These are phyloP conservation scores for Eurois occulta DNA, from an alignment of 2,888 invertebrate species.

Conservation along the genomic window DNA sequence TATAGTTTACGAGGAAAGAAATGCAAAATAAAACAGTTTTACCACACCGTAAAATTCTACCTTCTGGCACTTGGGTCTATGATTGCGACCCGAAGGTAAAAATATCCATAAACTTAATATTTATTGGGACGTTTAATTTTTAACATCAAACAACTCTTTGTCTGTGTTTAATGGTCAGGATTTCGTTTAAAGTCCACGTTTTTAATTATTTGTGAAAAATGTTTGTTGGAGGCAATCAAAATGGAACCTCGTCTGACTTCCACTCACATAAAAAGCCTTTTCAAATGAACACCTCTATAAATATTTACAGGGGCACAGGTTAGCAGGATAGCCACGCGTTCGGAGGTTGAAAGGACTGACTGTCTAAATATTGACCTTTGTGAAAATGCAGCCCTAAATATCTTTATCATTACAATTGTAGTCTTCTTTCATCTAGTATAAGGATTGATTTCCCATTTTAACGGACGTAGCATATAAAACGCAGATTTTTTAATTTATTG, in stretches of 20 bases:
- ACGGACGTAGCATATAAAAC: too few species aligned
- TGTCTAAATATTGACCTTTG: constrained; percentile 32
- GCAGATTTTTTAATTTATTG: neutral
- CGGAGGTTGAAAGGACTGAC: constrained; percentile 40
- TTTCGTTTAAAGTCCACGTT: constrained; percentile 33
- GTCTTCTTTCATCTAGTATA: neutral
- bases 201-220: constrained; percentile 57
- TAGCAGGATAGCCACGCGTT: constrained; percentile 63
- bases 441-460: neutral
- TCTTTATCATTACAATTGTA: neutral
- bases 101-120: constrained; percentile 13
- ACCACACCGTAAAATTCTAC: neutral
- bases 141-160: constrained; percentile 20
- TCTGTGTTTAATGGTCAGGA: constrained; percentile 10
- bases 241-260: constrained; percentile 60
- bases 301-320: constrained; percentile 70
- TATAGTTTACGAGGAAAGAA: too few species aligned
- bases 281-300: constrained; percentile 73
- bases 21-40: neutral
- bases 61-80: neutral
- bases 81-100: neutral
- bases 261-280: constrained; percentile 65
- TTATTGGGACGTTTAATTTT: neutral
- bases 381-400: neutral
- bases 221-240: constrained; percentile 58